Evolutionary conservation across 1,140 invertebrate genomes (phyloP).

Genomic region (Philopotamus ludificatus): DNA sequence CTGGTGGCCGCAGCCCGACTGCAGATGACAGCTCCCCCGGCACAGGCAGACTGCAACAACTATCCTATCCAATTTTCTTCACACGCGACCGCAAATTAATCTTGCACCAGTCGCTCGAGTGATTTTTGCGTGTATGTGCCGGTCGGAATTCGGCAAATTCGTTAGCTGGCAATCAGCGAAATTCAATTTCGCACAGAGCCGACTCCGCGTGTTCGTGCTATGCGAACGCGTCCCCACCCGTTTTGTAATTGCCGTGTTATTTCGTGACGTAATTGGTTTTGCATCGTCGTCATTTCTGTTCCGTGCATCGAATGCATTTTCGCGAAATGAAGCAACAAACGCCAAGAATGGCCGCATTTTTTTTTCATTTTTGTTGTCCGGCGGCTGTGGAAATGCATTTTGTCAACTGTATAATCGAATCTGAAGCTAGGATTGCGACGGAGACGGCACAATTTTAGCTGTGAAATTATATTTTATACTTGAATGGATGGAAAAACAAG

Average conservation of each 20-base stretch:
- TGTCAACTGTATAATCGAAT: too few species aligned
- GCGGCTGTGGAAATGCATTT: too few species aligned
- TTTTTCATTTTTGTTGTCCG: not conserved
- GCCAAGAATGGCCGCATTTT: not conserved
- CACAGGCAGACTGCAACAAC: constrained; percentile 11
- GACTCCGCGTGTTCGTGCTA: too few species aligned
- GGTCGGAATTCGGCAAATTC: too few species aligned
- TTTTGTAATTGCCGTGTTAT: constrained; percentile 2
- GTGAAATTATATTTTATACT: too few species aligned
- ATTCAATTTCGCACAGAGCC: not conserved
- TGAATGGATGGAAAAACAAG: too few species aligned
- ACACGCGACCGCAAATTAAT: not conserved
- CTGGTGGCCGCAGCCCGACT: constrained; percentile 18
- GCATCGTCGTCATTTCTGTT: not conserved
- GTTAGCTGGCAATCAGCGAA: not conserved
- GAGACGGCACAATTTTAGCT: too few species aligned
- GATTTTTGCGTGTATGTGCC: too few species aligned
- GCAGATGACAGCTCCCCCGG: constrained; percentile 20
- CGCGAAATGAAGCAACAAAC: not conserved
- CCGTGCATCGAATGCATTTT: not conserved
- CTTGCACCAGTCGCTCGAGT: not conserved
- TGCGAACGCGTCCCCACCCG: not conserved
- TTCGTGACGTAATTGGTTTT: not conserved
- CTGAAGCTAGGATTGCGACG: too few species aligned
- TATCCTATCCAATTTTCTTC: too few species aligned